Percentiles rank a stretch among this genome's conserved stretches.
Conservation (phyloP, 2,888 invertebrate genomes). For the Netelia fuscicornis region DNA sequence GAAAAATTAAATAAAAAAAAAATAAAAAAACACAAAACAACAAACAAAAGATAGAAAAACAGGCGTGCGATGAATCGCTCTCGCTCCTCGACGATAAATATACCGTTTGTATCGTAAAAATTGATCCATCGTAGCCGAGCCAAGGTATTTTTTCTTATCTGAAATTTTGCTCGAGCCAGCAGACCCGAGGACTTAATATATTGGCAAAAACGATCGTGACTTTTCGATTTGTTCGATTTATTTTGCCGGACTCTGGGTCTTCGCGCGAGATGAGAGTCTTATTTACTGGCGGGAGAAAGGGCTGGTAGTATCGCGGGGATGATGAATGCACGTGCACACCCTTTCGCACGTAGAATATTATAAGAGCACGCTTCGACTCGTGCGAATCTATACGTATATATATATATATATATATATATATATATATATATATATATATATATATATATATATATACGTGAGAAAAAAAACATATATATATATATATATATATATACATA, state of each 20-base stretch:
- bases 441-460: neutral
- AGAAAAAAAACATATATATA: no score
- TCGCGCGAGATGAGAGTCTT: slow-evolving; percentile 30
- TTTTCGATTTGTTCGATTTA: slow-evolving; percentile 64
- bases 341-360: slow-evolving; percentile 69
- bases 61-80: neutral
- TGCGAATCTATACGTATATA: slow-evolving; percentile 16
- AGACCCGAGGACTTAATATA: neutral
- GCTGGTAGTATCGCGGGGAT: slow-evolving; percentile 55
- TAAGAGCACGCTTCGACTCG: slow-evolving; percentile 45
- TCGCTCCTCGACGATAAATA: no score
- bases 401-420: neutral
- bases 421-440: slow-evolving; percentile 9
- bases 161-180: neutral
- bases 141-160: neutral
- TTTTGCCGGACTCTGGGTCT: slow-evolving; percentile 33
- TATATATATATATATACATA: no score
- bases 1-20: no score
- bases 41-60: neutral
- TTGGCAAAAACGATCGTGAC: slow-evolving; percentile 55
- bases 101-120: neutral
- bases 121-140: neutral
- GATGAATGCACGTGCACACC: slow-evolving; percentile 68
- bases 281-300: slow-evolving; percentile 48
- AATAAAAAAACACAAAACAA: no score